These are phyloP conservation scores for Pachyuromys duprasi DNA, from an alignment of 2,797 vertebrate genomes.

Conservation along the genomic window DNA sequence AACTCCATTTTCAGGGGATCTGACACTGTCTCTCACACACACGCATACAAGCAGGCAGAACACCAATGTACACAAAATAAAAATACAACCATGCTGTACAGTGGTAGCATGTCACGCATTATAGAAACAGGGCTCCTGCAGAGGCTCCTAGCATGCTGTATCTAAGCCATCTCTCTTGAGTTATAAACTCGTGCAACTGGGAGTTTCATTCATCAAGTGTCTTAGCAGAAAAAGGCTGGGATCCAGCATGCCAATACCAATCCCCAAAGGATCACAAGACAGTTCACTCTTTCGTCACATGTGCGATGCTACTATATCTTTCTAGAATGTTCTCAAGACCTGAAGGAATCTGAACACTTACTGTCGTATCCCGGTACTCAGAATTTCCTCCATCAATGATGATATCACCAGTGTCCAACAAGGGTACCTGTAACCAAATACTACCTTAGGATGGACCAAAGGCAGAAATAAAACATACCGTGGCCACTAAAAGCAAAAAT, in stretches of 20 bases:
- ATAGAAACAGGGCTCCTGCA: rapidly evolving
- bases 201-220: not conserved
- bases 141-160: rapidly evolving
- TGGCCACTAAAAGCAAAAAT: not conserved
- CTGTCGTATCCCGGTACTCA: conserved; percentile 96
- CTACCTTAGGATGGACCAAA: not conserved
- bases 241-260: rapidly evolving
- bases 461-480: not conserved
- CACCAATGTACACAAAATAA: no score
- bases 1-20: no score
- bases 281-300: not conserved
- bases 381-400: conserved; percentile 99
- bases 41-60: no score
- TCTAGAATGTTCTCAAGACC: not conserved
- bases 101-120: rapidly evolving
- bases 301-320: not conserved
- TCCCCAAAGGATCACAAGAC: not conserved
- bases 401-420: conserved; percentile 95
- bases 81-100: rapidly evolving
- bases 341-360: conserved; percentile 83
- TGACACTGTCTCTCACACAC: no score
- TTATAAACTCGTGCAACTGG: no score
- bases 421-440: conserved; percentile 90
- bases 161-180: not conserved
- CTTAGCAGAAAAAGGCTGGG: not conserved